Evolutionary conservation across 2,113 vertebrate genomes (phyloP), one percentile per base, ranked within the genome.

Genomic region (Xyrauchen texanus): DNA sequence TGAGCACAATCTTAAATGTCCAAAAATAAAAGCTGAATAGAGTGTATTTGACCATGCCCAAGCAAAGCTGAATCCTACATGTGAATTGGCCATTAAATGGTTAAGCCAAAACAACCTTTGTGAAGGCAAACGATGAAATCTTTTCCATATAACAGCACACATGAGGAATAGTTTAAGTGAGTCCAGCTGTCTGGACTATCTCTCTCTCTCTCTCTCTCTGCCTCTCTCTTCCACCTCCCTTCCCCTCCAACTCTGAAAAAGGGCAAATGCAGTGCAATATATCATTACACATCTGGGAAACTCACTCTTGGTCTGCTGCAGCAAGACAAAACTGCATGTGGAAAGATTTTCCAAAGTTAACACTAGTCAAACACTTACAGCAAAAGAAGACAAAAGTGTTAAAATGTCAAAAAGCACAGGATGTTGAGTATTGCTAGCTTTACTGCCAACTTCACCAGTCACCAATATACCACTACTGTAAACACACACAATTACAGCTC

Each of bases 281-380:
- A 88, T 92, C 89, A 92, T 88, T 88, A 86, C 81, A 89, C 92
- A 93, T 92, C 91, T 93, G 93, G 90, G 90, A 90, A 91, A 88
- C 80, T 80, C 83, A 83, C 60, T 34, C 68, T 47, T 83, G 15
- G 55, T 57, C 67, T 57, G 42, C 73, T 76, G 11, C 12, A 63
- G 44, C 53, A 53, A 82, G 8, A n/a, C 44, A 71, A 52, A 81
- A 2, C 11, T 45, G 51, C n/a, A 46, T 62, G 8, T 51, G 55
- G 10, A 51, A 78, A 67, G 52, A 16, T 16, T 78, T 42, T 69
- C 8, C 10, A 55, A 49, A 12, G 11, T 15, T 2, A 46, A 7
- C 4, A 62, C 21, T 44, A n/a, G n/a, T 10, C 4, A 58, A 44
- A 15, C 53, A 62, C 5, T 44, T 15, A 3, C 6, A 51, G 16